These are phyloP conservation scores for Pachyseris speciosa DNA, from an alignment of 64 coral and sea anemone species.

Conservation along the genomic window DNA sequence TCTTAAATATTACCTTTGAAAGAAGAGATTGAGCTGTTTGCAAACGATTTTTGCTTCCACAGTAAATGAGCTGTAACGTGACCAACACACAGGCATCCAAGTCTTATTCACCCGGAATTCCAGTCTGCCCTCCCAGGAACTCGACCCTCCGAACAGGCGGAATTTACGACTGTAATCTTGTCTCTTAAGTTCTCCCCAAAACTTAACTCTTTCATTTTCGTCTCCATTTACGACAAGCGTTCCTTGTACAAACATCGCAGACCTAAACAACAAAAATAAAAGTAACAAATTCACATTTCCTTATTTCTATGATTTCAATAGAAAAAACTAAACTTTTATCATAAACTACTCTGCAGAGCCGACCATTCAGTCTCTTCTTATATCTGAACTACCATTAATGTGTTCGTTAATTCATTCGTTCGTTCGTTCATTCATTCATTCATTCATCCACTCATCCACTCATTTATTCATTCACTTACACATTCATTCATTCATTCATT, in stretches of 20 bases:
- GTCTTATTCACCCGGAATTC: constrained; percentile 56
- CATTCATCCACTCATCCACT: no score
- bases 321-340: no score
- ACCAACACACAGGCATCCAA: constrained; percentile 62
- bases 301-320: no score
- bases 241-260: constrained; percentile 74
- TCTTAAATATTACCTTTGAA: neutral
- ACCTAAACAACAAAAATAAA: neutral
- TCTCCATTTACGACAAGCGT: constrained; percentile 53
- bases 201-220: constrained; percentile 36
- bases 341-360: no score
- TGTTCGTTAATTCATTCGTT: no score
- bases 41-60: constrained; percentile 60
- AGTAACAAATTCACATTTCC: neutral
- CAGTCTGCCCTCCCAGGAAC: constrained; percentile 81
- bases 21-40: constrained; percentile 53
- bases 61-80: neutral
- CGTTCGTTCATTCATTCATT: no score
- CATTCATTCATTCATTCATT: no score
- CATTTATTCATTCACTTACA: no score
- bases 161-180: constrained; percentile 7
- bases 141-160: constrained; percentile 60
- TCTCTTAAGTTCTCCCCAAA: constrained; percentile 29
- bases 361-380: no score
- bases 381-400: no score